Base-by-base conservation (phyloP, 1,140 invertebrate species). In the Periplaneta americana region DNA sequence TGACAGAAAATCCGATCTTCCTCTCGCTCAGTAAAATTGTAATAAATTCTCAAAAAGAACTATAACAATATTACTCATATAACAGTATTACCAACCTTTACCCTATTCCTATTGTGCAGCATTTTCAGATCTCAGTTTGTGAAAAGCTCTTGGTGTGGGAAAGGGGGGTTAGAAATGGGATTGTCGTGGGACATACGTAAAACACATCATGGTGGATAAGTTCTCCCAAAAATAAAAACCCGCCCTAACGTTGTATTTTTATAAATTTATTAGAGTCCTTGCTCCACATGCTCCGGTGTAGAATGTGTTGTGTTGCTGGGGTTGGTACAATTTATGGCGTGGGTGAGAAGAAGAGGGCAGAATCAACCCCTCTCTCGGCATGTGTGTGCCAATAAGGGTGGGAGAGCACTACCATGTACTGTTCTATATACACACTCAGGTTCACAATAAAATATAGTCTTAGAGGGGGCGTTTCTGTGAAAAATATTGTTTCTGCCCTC, bases 231-330 rank as follows among this genome's bases (percentile, higher is more conserved):
- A 48, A 4, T 18, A 66, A 66, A n/a, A 66, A 28, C 28, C 48
- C 48, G 48, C 48, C 48, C 48, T 66, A 66, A 66, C 48, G 48
- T 66, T 66, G 48, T 66, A 66, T 66, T 66, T 66, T 66, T 66
- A 66, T 66, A 28, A 66, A 66, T 66, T 28, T 66, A 66, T 66
- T 66, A n/a, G 75, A 34, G 75, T 34, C 32, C 22, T n/a, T 22
- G 75, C 75, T 34, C 31, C 33, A 31, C 22, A 28, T 77, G 75
- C 32, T 22, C 31, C 33, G 36, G 79, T 74, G 76, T 34, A 81
- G 81, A 81, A 77, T 48, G 48, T 81, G 37, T 78, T 74, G 37
- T 74, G 81, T 76, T 76, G 39, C 28, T 9, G 36, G 35, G 74
- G 74, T 28, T 36, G 82, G 34, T 22, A 66, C 22, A 66, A 66